Conservation (phyloP, 2,888 invertebrate genomes). For the Philaethria dido region DNA sequence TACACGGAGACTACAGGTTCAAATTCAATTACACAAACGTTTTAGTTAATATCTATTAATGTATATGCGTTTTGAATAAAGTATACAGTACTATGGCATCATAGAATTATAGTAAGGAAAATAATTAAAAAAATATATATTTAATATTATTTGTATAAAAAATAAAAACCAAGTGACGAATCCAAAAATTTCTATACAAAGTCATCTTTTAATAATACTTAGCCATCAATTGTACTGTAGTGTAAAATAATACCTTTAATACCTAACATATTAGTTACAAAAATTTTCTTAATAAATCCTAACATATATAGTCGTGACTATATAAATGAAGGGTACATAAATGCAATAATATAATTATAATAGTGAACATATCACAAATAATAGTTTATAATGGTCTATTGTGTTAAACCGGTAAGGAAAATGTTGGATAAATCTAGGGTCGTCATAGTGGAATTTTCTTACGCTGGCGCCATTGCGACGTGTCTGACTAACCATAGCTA, state of each 20-base stretch:
- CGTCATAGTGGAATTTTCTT: slow-evolving; percentile 8
- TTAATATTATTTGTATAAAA: no score
- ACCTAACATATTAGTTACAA: slow-evolving; percentile 23
- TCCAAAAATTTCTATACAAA: no score
- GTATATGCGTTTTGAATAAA: no score
- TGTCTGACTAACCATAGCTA: background rate
- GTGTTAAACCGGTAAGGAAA: slow-evolving; percentile 59
- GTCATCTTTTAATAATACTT: no score
- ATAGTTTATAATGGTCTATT: slow-evolving; percentile 59
- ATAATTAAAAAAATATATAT: no score
- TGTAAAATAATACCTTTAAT: background rate
- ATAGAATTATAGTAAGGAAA: no score
- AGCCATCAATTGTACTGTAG: background rate
- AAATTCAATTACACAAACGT: no score
- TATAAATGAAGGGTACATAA: slow-evolving; percentile 51
- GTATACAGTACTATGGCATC: no score
- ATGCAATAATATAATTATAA: slow-evolving; percentile 49
- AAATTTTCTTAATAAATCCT: slow-evolving; percentile 15
- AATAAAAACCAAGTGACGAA: no score
- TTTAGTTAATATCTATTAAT: no score
- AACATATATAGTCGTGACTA: slow-evolving; percentile 47
- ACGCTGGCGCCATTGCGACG: slow-evolving; percentile 4
- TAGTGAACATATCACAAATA: slow-evolving; percentile 50
- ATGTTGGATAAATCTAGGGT: slow-evolving; percentile 47
- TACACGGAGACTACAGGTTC: no score